Conservation (phyloP, 2,888 invertebrate species). For the Lamellibrachia columna region DNA sequence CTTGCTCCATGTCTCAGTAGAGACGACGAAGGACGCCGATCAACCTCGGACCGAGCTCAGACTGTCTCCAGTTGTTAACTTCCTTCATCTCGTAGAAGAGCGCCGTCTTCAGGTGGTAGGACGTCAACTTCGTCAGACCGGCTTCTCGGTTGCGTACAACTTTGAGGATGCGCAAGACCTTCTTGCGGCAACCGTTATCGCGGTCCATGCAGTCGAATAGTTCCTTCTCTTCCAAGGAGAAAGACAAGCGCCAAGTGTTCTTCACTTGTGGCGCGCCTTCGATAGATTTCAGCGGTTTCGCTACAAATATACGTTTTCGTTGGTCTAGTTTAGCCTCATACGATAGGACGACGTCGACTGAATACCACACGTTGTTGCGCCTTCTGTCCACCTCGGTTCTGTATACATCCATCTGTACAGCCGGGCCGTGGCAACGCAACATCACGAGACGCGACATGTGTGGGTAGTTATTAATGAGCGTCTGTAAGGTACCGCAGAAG, state of each 20-base stretch:
- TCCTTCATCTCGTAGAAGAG: no score
- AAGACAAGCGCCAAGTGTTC: constrained; percentile 21
- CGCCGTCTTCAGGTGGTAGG: background rate
- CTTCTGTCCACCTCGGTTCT: background rate
- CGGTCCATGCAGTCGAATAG: constrained; percentile 29
- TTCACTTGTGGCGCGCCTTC: no score
- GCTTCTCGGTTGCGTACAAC: constrained; percentile 22
- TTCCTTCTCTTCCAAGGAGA: constrained; percentile 26
- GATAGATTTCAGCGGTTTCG: background rate
- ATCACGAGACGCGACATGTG: background rate
- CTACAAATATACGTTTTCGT: background rate
- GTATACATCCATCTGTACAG: background rate
- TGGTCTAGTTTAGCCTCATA: background rate
- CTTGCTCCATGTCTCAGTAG: no score
- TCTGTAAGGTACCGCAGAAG: background rate
- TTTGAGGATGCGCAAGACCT: constrained; percentile 29
- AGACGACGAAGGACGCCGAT: no score
- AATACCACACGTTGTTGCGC: background rate
- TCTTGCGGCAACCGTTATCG: constrained; percentile 30
- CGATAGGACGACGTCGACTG: background rate
- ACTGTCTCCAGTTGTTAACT: no score
- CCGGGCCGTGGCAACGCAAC: background rate
- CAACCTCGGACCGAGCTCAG: no score
- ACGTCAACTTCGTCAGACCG: background rate
- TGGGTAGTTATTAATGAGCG: background rate